Evolutionary conservation across 2,888 invertebrate genomes (phyloP).

Genomic region (Aphidius colemani): DNA sequence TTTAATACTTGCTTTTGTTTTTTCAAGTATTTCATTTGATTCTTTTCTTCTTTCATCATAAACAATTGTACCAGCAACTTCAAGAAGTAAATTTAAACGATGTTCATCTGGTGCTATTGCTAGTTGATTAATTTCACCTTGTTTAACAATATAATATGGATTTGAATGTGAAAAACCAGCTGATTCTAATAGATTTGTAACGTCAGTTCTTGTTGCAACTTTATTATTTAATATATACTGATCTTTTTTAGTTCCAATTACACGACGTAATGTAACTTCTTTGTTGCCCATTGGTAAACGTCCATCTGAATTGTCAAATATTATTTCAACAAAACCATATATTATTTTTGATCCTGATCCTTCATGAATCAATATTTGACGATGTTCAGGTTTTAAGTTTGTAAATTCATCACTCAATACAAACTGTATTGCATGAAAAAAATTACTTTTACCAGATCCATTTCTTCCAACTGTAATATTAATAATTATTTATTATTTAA

Average conservation of each 20-base stretch:
- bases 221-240: constrained; percentile 99
- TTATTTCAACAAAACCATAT: constrained; percentile 97
- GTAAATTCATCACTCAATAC: constrained; percentile 99
- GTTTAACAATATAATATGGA: constrained; percentile 99
- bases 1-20: constrained; percentile 84
- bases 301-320: constrained; percentile 97
- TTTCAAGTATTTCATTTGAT: constrained; percentile 90
- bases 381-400: constrained; percentile 92
- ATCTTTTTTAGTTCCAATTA: constrained; percentile 98
- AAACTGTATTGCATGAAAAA: constrained; percentile 98
- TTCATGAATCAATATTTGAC: constrained; percentile 94
- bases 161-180: constrained; percentile 99
- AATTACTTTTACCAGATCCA: constrained; percentile 99
- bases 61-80: constrained; percentile 96
- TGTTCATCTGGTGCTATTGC: constrained; percentile 98
- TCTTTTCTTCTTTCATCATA: constrained; percentile 98
- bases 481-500: constrained; percentile 2
- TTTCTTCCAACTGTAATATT: constrained; percentile 85
- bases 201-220: constrained; percentile 95
- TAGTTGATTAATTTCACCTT: constrained; percentile 99
- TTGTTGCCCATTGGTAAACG: constrained; percentile 97
- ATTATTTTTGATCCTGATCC: constrained; percentile 96
- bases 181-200: constrained; percentile 96
- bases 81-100: constrained; percentile 87
- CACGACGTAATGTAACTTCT: constrained; percentile 92